A percentile compares a stretch with the other conserved stretches of the same genome.
phyloP scores from a whole-genome alignment of 2,888 invertebrate species.

The Ormyrus thymus region DNA sequence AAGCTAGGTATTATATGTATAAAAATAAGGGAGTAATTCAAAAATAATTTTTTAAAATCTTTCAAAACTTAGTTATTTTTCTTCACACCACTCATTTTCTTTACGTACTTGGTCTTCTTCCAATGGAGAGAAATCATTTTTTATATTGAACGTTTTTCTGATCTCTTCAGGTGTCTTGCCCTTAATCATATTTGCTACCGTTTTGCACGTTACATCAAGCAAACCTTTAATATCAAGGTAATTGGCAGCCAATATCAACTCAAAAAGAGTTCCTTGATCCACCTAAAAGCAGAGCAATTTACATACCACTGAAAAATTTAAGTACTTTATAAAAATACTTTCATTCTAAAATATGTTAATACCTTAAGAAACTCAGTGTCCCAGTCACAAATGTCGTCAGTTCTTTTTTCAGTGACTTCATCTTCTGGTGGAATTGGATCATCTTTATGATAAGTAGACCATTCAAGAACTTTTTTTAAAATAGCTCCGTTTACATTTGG shows the following conservation, averaged over 20 bases:
- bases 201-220: conserved; percentile 98
- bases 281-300: conserved; percentile 76
- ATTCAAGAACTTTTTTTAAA: conserved; percentile 93
- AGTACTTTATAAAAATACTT: not conserved
- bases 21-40: too few relatives aligned
- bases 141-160: conserved; percentile 96
- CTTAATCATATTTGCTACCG: conserved; percentile 98
- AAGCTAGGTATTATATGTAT: too few relatives aligned
- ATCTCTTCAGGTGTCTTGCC: conserved; percentile 99
- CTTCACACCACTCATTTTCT: conserved; percentile 96
- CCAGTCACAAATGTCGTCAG: conserved; percentile 99
- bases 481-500: conserved; percentile 99
- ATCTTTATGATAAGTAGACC: conserved; percentile 96
- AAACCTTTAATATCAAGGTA: conserved; percentile 97
- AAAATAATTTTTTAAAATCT: too few relatives aligned
- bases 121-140: conserved; percentile 95
- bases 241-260: conserved; percentile 97
- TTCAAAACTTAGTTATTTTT: conserved; percentile 78
- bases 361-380: conserved; percentile 97
- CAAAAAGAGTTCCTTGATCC: conserved; percentile 97
- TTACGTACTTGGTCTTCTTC: conserved; percentile 98
- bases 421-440: conserved; percentile 97
- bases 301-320: too few relatives aligned
- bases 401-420: conserved; percentile 98
- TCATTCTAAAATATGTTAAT: conserved; percentile 73